Percentiles rank a stretch among this genome's conserved stretches.
Conservation (phyloP, 2,888 invertebrate species). For the Branchinecta sandiegonensis region DNA sequence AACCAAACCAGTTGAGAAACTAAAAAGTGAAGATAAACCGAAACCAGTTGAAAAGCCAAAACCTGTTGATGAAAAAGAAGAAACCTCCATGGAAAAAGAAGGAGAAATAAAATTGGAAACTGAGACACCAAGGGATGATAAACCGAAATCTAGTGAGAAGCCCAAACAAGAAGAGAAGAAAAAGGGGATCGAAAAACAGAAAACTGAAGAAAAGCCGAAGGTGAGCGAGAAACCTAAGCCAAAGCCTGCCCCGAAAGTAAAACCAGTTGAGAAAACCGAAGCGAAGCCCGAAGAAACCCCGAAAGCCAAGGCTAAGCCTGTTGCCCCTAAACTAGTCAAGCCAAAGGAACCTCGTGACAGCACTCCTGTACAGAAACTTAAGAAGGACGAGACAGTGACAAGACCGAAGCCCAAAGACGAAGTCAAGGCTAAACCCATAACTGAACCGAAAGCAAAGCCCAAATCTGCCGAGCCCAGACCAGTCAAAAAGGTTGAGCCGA, state of each 20-base stretch:
- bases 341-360: conserved; percentile 15
- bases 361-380: conserved; percentile 14
- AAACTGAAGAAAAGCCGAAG: conserved; percentile 28
- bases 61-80: conserved; percentile 27
- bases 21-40: neutral
- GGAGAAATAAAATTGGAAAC: neutral
- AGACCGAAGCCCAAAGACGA: conserved; percentile 12
- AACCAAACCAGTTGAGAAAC: conserved; percentile 17
- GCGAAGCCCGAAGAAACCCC: conserved; percentile 26
- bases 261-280: conserved; percentile 27
- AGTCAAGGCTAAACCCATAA: neutral
- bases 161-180: conserved; percentile 28
- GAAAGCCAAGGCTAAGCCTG: conserved; percentile 19
- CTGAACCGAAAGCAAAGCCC: conserved; percentile 8
- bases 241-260: conserved; percentile 26
- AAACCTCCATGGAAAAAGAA: neutral
- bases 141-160: conserved; percentile 33
- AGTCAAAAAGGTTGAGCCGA: conserved; percentile 4
- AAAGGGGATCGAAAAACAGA: conserved; percentile 33
- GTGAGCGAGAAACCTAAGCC: conserved; percentile 25
- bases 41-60: conserved; percentile 33
- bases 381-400: conserved; percentile 15
- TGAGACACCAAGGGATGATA: conserved; percentile 29
- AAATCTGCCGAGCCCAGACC: conserved; percentile 18
- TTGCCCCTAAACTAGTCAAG: conserved; percentile 17